A percentile compares a stretch with the other conserved stretches of the same genome.
These are phyloP conservation scores for Aldrovandia affinis DNA, from an alignment of 2,797 vertebrate species.

Conservation along the genomic window DNA sequence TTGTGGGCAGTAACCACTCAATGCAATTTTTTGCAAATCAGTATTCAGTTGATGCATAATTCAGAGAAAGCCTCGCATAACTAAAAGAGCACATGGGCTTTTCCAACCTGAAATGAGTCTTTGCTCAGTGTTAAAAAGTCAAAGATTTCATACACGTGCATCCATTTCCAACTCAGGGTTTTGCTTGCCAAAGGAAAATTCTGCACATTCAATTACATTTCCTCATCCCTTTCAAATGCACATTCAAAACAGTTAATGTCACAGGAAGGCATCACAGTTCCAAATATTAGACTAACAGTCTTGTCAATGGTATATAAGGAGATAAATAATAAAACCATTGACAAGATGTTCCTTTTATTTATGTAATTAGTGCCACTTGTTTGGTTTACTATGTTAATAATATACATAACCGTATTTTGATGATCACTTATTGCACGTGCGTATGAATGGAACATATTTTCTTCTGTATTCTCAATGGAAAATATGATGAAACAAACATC, in stretches of 20 bases:
- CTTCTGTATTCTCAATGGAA: background rate
- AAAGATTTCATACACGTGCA: constrained; percentile 11
- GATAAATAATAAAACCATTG: constrained; percentile 5
- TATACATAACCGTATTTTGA: background rate
- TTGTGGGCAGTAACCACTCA: constrained; percentile 15
- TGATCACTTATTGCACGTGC: background rate
- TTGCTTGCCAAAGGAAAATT: background rate
- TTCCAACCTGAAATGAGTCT: background rate
- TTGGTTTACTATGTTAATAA: constrained; percentile 18
- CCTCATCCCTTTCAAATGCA: constrained; percentile 3
- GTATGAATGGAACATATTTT: background rate
- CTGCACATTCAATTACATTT: background rate
- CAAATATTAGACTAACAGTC: constrained; percentile 6
- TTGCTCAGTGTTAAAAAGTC: constrained; percentile 15
- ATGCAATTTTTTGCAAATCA: constrained; percentile 27
- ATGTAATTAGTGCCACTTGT: constrained; percentile 25
- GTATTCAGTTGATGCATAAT: constrained; percentile 29
- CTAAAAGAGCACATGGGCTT: background rate
- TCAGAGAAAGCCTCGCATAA: constrained; percentile 22
- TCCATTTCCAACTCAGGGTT: background rate
- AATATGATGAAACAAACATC: constrained; percentile 13
- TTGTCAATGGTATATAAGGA: constrained; percentile 2
- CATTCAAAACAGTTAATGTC: constrained; percentile 24
- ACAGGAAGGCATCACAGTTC: background rate
- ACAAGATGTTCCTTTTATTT: constrained; percentile 14